Evolutionary conservation across 2,797 vertebrate species (phyloP).

Genomic region (Setipinna tenuifilis): DNA sequence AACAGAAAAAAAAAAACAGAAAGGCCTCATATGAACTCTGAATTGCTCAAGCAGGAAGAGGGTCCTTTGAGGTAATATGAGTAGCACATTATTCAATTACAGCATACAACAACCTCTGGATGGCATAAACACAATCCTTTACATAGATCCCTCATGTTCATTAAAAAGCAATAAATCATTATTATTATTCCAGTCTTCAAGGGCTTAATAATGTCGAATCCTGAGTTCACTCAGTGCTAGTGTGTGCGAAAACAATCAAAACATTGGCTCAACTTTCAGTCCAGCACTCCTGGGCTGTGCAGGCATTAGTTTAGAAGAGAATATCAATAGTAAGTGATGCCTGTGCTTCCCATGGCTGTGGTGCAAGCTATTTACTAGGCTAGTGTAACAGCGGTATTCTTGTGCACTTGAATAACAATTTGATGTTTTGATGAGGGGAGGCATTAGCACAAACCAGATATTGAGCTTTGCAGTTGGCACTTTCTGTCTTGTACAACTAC

Average conservation of each 20-base stretch:
- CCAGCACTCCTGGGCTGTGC: not conserved
- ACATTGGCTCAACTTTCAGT: not conserved
- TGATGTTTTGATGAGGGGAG: not conserved
- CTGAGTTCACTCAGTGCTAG: not conserved
- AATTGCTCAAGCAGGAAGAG: not conserved
- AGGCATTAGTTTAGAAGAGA: not conserved
- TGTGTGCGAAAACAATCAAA: not conserved
- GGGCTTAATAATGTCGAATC: not conserved
- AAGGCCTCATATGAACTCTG: not conserved
- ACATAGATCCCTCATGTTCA: not conserved
- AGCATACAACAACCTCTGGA: not conserved
- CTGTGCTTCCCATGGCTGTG: not conserved
- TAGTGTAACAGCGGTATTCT: not conserved
- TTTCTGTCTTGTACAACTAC: not conserved
- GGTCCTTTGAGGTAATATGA: not conserved
- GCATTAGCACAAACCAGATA: not conserved
- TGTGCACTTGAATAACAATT: not conserved
- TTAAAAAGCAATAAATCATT: not conserved
- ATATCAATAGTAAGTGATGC: not conserved
- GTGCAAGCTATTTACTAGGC: not conserved
- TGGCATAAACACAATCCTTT: not conserved
- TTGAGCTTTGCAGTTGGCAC: not conserved
- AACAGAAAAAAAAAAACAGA: not conserved
- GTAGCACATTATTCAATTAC: not conserved
- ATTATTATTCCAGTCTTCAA: not conserved